These are phyloP conservation scores for Chrysina gloriosa DNA, from an alignment of 2,888 invertebrate species.

Conservation along the genomic window DNA sequence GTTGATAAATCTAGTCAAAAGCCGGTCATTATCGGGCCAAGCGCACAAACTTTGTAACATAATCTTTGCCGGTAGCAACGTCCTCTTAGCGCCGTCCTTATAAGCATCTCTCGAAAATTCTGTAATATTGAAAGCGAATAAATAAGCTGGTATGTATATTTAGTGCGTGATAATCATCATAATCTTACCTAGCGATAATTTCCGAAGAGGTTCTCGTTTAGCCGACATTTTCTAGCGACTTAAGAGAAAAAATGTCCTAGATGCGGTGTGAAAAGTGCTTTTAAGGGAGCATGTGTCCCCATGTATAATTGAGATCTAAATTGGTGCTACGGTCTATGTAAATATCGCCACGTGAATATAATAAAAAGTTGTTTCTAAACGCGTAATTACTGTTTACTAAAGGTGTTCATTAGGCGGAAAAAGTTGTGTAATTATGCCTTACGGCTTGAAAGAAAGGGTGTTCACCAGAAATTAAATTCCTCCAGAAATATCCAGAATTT, in stretches of 20 bases:
- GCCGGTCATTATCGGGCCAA: slow-evolving; percentile 37
- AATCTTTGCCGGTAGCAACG: slow-evolving; percentile 31
- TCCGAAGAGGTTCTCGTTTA: background rate
- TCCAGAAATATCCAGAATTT: background rate
- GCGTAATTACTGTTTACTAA: background rate
- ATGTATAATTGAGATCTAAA: background rate
- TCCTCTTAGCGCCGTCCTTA: slow-evolving; percentile 30
- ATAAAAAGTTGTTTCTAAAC: too few relatives aligned
- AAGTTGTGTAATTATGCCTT: background rate
- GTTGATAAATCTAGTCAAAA: slow-evolving; percentile 5
- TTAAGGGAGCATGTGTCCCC: background rate
- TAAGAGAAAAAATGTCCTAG: background rate
- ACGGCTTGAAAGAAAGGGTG: background rate
- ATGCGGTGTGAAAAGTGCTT: background rate
- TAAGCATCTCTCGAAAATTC: slow-evolving; percentile 33
- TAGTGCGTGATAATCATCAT: background rate
- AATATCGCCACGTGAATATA: too few relatives aligned
- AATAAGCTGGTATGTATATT: background rate
- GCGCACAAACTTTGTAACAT: slow-evolving; percentile 30
- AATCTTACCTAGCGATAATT: slow-evolving; percentile 11
- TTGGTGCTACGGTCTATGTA: too few relatives aligned
- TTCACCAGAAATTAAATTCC: background rate
- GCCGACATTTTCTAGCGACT: background rate
- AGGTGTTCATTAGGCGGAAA: background rate
- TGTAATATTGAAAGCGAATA: background rate